phyloP scores from a whole-genome alignment of 2,113 vertebrate genomes.

The Pardalotus punctatus region DNA sequence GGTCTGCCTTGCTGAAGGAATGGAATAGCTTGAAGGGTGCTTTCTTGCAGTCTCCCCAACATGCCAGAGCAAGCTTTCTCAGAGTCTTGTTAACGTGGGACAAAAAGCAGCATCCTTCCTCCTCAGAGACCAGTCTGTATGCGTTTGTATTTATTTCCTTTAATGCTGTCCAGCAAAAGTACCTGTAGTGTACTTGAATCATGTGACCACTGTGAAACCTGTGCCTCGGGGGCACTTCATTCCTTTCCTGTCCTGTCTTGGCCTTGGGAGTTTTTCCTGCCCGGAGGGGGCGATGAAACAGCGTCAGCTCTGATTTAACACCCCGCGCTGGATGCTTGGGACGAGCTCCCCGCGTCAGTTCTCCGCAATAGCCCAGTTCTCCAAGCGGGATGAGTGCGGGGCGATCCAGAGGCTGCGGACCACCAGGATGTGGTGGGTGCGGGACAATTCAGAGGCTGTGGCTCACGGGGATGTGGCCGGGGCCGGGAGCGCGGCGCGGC shows the following conservation, averaged over 20 bases:
- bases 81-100: rapidly evolving
- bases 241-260: too few relatives aligned
- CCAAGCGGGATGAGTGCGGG: rapidly evolving
- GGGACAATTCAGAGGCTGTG: rapidly evolving
- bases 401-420: rapidly evolving
- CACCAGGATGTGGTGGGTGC: background rate
- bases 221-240: background rate
- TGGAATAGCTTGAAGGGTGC: rapidly evolving
- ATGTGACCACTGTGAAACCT: background rate
- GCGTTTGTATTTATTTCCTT: too few relatives aligned
- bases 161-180: background rate
- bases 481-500: too few relatives aligned
- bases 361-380: rapidly evolving
- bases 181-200: background rate
- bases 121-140: background rate
- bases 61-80: too few relatives aligned
- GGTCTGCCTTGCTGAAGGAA: background rate
- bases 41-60: background rate
- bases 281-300: background rate
- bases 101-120: background rate
- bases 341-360: rapidly evolving
- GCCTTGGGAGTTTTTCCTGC: background rate
- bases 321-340: rapidly evolving
- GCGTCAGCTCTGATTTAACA: rapidly evolving
- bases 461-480: rapidly evolving